phyloP scores from a whole-genome alignment of 2,888 invertebrate genomes.

The Portevinia maculata region DNA sequence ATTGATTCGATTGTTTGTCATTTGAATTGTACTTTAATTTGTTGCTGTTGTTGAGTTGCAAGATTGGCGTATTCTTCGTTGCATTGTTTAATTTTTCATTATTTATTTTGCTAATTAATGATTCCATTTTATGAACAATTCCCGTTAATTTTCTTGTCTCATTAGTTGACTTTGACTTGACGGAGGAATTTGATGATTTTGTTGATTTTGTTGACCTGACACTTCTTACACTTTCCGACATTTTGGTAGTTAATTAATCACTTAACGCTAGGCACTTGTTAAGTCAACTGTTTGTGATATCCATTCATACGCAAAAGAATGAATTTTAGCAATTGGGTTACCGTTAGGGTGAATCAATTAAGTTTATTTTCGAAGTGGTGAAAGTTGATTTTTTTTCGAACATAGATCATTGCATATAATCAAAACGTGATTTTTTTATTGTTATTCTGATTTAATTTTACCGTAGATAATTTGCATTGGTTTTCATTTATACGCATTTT shows the following conservation, averaged over 20 bases:
- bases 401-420: conserved; percentile 40
- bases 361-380: conserved; percentile 27
- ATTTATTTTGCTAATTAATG: conserved; percentile 80
- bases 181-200: conserved; percentile 75
- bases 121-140: conserved; percentile 81
- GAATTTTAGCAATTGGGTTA: conserved; percentile 16
- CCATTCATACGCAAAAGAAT: conserved; percentile 15
- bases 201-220: conserved; percentile 68
- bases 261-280: neutral
- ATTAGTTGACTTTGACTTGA: conserved; percentile 48
- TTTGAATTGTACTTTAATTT: conserved; percentile 36
- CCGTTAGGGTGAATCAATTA: conserved; percentile 42
- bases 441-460: conserved; percentile 14
- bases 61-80: conserved; percentile 69
- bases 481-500: neutral
- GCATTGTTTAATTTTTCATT: conserved; percentile 78
- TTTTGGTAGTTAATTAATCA: conserved; percentile 64
- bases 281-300: conserved; percentile 3
- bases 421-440: neutral
- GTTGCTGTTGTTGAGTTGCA: conserved; percentile 73
- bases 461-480: conserved; percentile 21
- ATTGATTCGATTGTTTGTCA: conserved; percentile 54
- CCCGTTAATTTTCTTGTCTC: conserved; percentile 79
- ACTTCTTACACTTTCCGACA: conserved; percentile 80
- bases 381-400: conserved; percentile 35